Conservation (phyloP, 1,140 invertebrate species). For the Trichogramma pretiosum region DNA sequence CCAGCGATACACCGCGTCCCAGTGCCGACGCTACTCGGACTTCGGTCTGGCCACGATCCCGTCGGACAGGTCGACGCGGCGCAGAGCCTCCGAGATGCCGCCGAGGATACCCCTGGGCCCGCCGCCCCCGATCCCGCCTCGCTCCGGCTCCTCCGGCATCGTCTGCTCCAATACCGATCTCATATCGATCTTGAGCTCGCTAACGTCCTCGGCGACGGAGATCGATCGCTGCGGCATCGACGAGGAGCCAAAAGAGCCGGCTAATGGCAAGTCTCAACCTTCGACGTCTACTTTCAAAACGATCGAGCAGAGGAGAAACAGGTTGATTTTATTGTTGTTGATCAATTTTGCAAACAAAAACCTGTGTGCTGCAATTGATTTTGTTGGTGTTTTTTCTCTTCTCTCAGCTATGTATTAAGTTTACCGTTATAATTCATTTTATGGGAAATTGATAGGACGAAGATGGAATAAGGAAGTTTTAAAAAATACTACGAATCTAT, state of each 20-base stretch:
- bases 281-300: constrained; percentile 26
- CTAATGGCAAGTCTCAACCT: too few relatives aligned
- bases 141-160: constrained; percentile 46
- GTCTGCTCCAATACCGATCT: constrained; percentile 73
- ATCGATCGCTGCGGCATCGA: constrained; percentile 50
- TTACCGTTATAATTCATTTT: too few relatives aligned
- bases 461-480: too few relatives aligned
- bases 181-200: constrained; percentile 64
- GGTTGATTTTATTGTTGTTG: constrained; percentile 1
- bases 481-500: too few relatives aligned
- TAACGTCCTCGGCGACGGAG: constrained; percentile 71
- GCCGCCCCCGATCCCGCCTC: constrained; percentile 34
- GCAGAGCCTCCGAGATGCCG: constrained; percentile 56
- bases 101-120: constrained; percentile 28
- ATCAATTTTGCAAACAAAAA: too few relatives aligned
- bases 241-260: too few relatives aligned
- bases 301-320: constrained; percentile 43
- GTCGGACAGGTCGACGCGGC: constrained; percentile 28
- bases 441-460: too few relatives aligned
- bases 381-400: too few relatives aligned
- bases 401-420: too few relatives aligned
- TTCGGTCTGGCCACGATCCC: constrained; percentile 52
- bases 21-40: constrained; percentile 63
- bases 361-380: too few relatives aligned
- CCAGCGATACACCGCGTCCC: constrained; percentile 49